phyloP scores from a whole-genome alignment of 2,888 invertebrate species.

The Ophion obscuratus region DNA sequence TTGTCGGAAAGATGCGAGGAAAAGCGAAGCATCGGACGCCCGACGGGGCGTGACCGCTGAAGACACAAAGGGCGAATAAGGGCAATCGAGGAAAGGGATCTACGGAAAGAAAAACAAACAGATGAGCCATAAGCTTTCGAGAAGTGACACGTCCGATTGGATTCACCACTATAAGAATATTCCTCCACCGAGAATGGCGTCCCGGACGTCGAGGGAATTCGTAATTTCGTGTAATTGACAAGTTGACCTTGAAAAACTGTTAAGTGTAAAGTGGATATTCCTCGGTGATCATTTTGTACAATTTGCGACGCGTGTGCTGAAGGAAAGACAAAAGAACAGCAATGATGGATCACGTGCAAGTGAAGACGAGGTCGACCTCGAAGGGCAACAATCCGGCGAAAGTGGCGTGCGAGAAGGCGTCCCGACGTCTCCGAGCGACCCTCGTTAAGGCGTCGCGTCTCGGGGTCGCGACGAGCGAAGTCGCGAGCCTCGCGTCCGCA shows the following conservation, averaged over 20 bases:
- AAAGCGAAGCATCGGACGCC: constrained; percentile 11
- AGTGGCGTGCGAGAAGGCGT: constrained; percentile 82
- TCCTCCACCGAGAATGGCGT: neutral
- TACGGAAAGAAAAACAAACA: constrained; percentile 22
- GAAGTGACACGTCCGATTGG: neutral
- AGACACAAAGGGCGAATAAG: constrained; percentile 1
- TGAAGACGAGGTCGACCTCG: constrained; percentile 76
- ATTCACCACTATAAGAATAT: neutral
- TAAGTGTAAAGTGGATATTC: neutral
- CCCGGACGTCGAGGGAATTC: neutral
- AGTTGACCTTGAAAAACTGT: neutral
- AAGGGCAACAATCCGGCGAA: constrained; percentile 78
- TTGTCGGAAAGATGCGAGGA: constrained; percentile 21
- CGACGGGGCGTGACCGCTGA: constrained; percentile 45
- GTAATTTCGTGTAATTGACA: neutral
- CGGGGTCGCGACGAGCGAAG: constrained; percentile 78
- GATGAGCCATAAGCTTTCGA: neutral
- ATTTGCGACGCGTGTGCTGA: neutral
- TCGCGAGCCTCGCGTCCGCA: constrained; percentile 78
- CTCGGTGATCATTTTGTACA: neutral
- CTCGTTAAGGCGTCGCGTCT: constrained; percentile 80
- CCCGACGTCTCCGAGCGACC: constrained; percentile 78
- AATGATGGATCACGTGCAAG: constrained; percentile 79
- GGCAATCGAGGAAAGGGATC: neutral
- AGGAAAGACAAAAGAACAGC: constrained; percentile 7